These are phyloP conservation scores for Oscheius sp. DNA, from an alignment of 2,888 invertebrate genomes.

Conservation along the genomic window DNA sequence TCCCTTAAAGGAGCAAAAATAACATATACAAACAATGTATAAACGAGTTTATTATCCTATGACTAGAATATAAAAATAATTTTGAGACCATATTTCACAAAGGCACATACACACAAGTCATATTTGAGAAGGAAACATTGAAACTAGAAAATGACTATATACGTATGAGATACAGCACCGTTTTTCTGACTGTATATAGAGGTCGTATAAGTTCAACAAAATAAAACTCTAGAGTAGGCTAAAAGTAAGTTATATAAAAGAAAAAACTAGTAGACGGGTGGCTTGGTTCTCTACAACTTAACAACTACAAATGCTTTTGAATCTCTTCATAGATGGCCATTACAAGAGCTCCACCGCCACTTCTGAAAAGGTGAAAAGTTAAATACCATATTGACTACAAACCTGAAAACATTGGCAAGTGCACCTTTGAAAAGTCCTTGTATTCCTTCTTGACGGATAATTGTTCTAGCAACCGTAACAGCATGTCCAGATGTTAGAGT, in stretches of 20 bases:
- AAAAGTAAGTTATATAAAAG: background rate
- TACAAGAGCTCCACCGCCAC: constrained; percentile 53
- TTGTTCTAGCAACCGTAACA: constrained; percentile 39
- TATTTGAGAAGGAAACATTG: background rate
- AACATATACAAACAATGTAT: background rate
- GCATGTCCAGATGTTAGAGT: constrained; percentile 42
- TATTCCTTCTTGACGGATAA: constrained; percentile 49
- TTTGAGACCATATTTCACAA: background rate
- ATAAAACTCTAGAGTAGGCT: too few species aligned
- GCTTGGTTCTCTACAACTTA: too few species aligned
- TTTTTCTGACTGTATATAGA: too few species aligned
- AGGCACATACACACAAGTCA: background rate
- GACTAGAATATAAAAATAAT: too few species aligned
- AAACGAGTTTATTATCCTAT: too few species aligned
- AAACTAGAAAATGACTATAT: constrained; percentile 1
- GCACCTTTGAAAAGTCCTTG: constrained; percentile 52
- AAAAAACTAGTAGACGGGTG: background rate
- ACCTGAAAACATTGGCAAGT: constrained; percentile 54
- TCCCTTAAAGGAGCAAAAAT: background rate
- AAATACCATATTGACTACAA: background rate
- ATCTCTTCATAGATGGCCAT: constrained; percentile 58
- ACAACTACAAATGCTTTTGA: constrained; percentile 47
- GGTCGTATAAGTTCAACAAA: too few species aligned
- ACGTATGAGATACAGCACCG: too few species aligned
- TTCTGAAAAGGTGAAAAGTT: constrained; percentile 32